Evolutionary conservation across 2,113 vertebrate genomes (phyloP), one percentile per base, ranked within the genome.

Genomic region (Onychostoma macrolepis): DNA sequence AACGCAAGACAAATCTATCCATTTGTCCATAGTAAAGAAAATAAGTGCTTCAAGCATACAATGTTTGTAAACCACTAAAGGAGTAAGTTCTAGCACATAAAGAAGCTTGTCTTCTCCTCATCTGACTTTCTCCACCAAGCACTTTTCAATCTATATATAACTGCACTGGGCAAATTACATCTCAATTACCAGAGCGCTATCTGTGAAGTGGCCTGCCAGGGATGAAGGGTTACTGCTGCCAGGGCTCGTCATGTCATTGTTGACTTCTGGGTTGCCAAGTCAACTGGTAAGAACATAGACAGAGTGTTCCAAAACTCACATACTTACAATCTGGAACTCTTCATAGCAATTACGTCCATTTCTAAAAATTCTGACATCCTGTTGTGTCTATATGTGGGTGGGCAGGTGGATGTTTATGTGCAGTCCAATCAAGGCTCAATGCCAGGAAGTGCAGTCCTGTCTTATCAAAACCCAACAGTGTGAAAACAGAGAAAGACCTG

Each of bases 141-240:
- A 63, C 58, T 80, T 80, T 80, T 38, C 15, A 82, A 12, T 65
- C 33, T 83, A 83, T 83, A 83, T 71, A 83, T 71, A 83, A 71
- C 17, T 28, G 26, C 43, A 26, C 63, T 24, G 48, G 21, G 43
- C 9, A 71, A 36, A 71, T 83, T 50, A 71, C 63, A 71, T 71
- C 81, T 71, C 81, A 83, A 83, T 83, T 83, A 71, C 63, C 28
- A 53, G 28, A 83, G 63, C 81, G 28, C 81, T 36, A 50, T 83
- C 43, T 71, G 76, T 86, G 61, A 56, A 65, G 30, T 69, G 26
- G 80, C 63, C 80, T n/a, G 80, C 19, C 28, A 83, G 45, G 63
- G 43, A 71, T 83, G 63, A 83, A 21, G 63, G 80, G 63, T 71
- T 71, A 50, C 17, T 41, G 6, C 56, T 63, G 79, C 56, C 79